Percentiles rank a stretch among this genome's conserved stretches.
Evolutionary conservation across 92 coral and sea anemone species (phyloP).

Genomic region (Heteractis magnifica): DNA sequence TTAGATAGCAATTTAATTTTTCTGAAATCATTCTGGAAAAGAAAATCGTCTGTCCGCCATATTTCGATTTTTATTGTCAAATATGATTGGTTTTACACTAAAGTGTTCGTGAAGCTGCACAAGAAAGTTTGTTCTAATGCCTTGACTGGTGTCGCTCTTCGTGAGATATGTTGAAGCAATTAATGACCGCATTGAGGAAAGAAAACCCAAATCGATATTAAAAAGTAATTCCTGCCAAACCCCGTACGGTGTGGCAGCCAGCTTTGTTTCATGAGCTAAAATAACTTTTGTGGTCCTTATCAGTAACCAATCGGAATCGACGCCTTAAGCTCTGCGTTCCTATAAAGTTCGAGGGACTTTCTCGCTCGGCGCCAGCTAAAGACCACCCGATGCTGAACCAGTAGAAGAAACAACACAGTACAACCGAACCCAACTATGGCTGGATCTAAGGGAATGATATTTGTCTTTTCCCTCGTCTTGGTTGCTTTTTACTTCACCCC

Average conservation of each 20-base stretch:
- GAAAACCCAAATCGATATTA: not conserved
- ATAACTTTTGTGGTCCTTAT: not conserved
- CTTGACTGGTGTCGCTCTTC: not conserved
- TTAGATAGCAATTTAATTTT: too few relatives aligned
- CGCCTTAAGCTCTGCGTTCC: not conserved
- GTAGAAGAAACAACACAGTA: not conserved
- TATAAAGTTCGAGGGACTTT: not conserved
- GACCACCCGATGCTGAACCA: not conserved
- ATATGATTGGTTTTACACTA: too few relatives aligned
- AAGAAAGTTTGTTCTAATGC: not conserved
- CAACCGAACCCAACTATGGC: not conserved
- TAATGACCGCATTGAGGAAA: not conserved
- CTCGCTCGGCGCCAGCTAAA: not conserved
- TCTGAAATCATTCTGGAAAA: too few relatives aligned
- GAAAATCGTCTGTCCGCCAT: too few relatives aligned
- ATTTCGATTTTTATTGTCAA: too few relatives aligned
- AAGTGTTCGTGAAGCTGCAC: too few relatives aligned
- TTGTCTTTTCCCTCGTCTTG: not conserved
- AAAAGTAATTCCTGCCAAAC: not conserved
- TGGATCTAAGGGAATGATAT: not conserved
- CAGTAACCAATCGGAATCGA: not conserved
- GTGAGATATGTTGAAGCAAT: not conserved
- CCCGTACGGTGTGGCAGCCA: conserved; percentile 1
- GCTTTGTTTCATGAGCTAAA: not conserved
- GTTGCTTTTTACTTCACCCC: not conserved